Conservation (phyloP, 2,888 invertebrate genomes). For the Neelides folsomi region DNA sequence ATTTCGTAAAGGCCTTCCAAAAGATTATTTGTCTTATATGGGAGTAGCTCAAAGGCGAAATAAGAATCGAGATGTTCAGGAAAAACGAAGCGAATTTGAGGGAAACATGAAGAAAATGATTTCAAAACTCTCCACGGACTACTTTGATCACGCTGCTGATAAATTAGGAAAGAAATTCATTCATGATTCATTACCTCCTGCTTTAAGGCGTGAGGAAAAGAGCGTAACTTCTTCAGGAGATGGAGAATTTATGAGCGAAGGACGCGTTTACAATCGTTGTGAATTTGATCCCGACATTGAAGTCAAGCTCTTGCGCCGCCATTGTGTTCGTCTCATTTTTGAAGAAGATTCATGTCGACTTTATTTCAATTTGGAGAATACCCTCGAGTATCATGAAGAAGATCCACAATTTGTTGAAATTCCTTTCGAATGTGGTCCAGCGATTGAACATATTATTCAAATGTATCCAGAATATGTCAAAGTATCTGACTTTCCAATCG, state of each 20-base stretch:
- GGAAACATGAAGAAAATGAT: constrained; percentile 46
- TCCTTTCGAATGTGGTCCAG: constrained; percentile 51
- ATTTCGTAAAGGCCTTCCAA: constrained; percentile 64
- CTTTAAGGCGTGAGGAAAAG: constrained; percentile 51
- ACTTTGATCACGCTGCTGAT: constrained; percentile 63
- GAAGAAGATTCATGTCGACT: constrained; percentile 44
- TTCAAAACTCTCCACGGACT: constrained; percentile 38
- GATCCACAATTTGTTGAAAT: constrained; percentile 66
- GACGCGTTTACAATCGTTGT: constrained; percentile 49
- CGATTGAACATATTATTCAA: constrained; percentile 55
- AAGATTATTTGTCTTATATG: constrained; percentile 58
- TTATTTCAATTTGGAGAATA: constrained; percentile 72
- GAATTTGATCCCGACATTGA: constrained; percentile 51
- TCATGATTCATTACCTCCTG: constrained; percentile 76
- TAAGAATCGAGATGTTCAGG: constrained; percentile 34
- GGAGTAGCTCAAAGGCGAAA: constrained; percentile 54
- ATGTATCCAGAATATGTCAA: constrained; percentile 63
- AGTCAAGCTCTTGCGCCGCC: constrained; percentile 37
- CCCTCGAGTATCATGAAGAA: constrained; percentile 66
- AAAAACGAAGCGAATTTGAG: constrained; percentile 38
- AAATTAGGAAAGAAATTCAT: constrained; percentile 70
- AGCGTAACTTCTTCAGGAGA: constrained; percentile 57
- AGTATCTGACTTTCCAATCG: constrained; percentile 57
- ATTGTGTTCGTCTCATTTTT: constrained; percentile 24
- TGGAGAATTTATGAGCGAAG: constrained; percentile 53